phyloP scores from a whole-genome alignment of 1,140 invertebrate species.

The Nomia melanderi region DNA sequence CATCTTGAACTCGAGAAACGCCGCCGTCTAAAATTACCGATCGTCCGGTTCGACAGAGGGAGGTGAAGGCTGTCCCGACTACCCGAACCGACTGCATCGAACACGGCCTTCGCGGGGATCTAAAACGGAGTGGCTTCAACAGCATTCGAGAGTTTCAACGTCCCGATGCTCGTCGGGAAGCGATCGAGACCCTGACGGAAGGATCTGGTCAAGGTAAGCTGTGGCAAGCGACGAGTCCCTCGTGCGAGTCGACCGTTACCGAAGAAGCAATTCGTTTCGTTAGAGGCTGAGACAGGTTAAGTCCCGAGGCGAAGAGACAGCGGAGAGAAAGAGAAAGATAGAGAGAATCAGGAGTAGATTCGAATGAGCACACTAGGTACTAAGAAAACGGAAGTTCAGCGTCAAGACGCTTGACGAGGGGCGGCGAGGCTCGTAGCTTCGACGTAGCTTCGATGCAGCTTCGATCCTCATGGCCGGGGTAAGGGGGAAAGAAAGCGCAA shows the following conservation, averaged over 20 bases:
- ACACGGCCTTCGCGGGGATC: no score
- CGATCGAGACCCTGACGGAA: no score
- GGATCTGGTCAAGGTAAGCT: no score
- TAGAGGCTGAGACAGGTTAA: background rate
- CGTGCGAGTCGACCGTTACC: no score
- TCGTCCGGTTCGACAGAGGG: no score
- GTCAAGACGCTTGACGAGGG: background rate
- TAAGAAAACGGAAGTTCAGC: background rate
- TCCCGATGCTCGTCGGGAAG: no score
- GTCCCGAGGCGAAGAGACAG: background rate
- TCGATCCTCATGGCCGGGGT: background rate
- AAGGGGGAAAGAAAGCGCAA: background rate
- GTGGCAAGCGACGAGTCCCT: no score
- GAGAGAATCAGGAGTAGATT: background rate
- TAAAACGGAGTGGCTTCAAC: no score
- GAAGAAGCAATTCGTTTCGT: slow-evolving; percentile 22
- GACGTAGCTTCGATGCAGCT: background rate
- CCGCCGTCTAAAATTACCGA: no score
- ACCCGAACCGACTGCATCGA: background rate
- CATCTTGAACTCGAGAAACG: no score
- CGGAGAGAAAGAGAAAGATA: background rate
- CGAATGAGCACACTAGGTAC: background rate
- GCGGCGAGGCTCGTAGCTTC: background rate
- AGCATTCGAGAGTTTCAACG: no score
- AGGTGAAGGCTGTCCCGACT: no score